These are phyloP conservation scores for Metridium senile DNA, from an alignment of 92 coral and sea anemone species.

Conservation along the genomic window DNA sequence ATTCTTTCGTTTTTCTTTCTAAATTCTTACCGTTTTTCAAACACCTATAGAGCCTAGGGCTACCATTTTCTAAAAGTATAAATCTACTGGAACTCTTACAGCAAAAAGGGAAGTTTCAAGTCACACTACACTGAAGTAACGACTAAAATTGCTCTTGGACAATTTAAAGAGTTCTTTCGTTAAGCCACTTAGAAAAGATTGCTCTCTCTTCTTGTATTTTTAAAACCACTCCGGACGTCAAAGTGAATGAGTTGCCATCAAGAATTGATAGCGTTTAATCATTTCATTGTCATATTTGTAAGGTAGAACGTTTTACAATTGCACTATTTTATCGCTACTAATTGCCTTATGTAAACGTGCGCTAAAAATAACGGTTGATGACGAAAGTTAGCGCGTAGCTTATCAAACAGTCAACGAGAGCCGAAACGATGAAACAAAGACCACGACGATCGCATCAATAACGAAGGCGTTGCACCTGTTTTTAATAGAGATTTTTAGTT, in stretches of 20 bases:
- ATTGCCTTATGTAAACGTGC: background rate
- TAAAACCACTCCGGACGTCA: background rate
- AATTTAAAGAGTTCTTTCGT: background rate
- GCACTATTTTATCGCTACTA: background rate
- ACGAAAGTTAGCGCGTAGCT: background rate
- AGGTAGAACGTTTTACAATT: background rate
- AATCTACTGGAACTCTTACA: background rate
- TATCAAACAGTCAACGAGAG: background rate
- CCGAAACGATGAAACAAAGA: background rate
- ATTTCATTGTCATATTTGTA: background rate
- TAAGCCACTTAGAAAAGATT: background rate
- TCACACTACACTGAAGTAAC: background rate
- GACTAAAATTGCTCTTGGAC: background rate
- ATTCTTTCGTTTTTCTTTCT: background rate
- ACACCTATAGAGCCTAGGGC: too few species aligned
- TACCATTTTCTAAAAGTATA: background rate
- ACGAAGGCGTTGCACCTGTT: background rate
- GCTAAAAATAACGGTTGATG: background rate
- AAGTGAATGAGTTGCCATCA: background rate
- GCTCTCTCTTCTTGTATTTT: background rate
- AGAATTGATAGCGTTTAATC: background rate
- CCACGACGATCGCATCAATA: background rate
- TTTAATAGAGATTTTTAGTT: too few species aligned
- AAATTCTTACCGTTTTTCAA: background rate
- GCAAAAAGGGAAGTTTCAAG: background rate